Conservation (phyloP, 2,888 invertebrate species). For the Alloplasta piceator region DNA sequence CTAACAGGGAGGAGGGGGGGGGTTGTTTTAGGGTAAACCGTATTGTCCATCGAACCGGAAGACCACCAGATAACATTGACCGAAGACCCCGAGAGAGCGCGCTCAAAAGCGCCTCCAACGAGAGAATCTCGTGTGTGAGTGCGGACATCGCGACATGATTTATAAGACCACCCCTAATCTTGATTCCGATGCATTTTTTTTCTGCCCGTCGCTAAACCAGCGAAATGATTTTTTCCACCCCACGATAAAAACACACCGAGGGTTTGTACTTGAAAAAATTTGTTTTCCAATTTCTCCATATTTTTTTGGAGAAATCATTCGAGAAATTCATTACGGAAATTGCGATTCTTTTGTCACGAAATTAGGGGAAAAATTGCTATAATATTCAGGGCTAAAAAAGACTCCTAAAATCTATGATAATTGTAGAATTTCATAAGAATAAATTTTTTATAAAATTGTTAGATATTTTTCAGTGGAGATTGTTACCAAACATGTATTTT, state of each 20-base stretch:
- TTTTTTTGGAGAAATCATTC: neutral
- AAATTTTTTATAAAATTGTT: no score
- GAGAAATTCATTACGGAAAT: no score
- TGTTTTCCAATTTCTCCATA: neutral
- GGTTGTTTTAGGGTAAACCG: constrained; percentile 58
- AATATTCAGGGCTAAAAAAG: neutral
- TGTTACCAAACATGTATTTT: constrained; percentile 14
- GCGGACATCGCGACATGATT: constrained; percentile 60
- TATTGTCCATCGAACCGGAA: constrained; percentile 80
- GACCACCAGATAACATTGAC: constrained; percentile 81
- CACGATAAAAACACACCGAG: no score
- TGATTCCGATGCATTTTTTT: constrained; percentile 55
- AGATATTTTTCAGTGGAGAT: no score
- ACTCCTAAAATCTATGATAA: neutral
- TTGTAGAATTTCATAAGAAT: no score
- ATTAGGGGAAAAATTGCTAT: neutral
- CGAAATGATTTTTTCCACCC: no score
- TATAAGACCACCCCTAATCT: constrained; percentile 78
- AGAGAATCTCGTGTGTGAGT: constrained; percentile 27
- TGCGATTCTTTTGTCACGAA: no score
- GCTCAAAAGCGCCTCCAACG: constrained; percentile 28
- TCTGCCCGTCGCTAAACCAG: no score
- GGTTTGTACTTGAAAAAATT: neutral
- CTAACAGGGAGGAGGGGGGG: neutral
- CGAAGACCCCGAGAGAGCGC: constrained; percentile 53